A percentile compares a stretch with the other conserved stretches of the same genome.
phyloP scores from a whole-genome alignment of 2,888 invertebrate species.

The Polylopha cassiicola region DNA sequence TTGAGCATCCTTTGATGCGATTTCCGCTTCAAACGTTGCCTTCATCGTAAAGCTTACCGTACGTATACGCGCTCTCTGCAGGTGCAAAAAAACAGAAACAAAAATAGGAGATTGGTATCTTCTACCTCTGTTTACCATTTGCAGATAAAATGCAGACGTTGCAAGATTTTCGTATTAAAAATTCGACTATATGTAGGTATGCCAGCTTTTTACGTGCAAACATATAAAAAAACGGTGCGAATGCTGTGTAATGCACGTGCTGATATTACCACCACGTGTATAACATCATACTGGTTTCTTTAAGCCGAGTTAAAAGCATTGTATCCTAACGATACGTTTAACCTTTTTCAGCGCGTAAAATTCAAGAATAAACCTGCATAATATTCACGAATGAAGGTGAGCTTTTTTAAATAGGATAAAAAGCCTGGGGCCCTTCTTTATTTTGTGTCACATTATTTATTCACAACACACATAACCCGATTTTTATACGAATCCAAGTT shows the following conservation, averaged over 20 bases:
- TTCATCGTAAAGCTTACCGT: background rate
- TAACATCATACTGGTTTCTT: conserved; percentile 1
- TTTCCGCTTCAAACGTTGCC: conserved; percentile 3
- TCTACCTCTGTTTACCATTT: too few species aligned
- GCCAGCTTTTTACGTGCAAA: background rate
- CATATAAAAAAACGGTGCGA: background rate
- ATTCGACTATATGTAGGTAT: too few species aligned
- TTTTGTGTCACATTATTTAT: conserved; percentile 46
- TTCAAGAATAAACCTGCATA: conserved; percentile 27
- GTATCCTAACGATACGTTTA: conserved; percentile 27
- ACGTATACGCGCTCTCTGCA: too few species aligned
- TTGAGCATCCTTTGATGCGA: too few species aligned
- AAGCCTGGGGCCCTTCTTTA: conserved; percentile 29
- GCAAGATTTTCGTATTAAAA: too few species aligned
- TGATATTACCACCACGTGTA: conserved; percentile 1
- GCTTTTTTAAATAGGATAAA: conserved; percentile 33
- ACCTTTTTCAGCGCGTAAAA: conserved; percentile 29
- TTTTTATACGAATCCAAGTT: conserved; percentile 52
- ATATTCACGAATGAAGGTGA: conserved; percentile 37
- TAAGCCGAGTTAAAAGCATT: conserved; percentile 26
- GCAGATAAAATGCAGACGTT: too few species aligned
- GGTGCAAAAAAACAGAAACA: too few species aligned
- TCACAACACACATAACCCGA: conserved; percentile 49
- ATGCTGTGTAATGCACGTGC: background rate
- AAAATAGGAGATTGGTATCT: too few species aligned